phyloP scores from a whole-genome alignment of 1,140 invertebrate genomes.

The Dendroctonus ponderosae region DNA sequence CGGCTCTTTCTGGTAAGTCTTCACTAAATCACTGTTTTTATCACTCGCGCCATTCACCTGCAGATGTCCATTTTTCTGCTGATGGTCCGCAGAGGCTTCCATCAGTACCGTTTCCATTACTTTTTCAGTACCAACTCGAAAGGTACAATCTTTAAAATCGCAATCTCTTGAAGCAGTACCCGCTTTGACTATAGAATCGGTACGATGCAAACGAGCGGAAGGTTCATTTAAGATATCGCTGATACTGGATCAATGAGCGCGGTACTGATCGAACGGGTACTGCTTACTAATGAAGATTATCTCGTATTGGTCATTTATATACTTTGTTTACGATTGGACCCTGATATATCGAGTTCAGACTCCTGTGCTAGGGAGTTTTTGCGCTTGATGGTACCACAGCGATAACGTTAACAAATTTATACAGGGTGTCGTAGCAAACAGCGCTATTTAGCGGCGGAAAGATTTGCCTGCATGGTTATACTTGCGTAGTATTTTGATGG shows the following conservation, averaged over 20 bases:
- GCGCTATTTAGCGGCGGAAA: too few species aligned
- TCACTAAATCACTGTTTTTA: constrained; percentile 21
- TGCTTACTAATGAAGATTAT: constrained; percentile 27
- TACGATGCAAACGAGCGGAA: background rate
- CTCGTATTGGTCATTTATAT: constrained; percentile 39
- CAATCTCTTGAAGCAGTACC: background rate
- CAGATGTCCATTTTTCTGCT: constrained; percentile 7
- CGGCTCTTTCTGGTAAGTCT: background rate
- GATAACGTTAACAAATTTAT: too few species aligned
- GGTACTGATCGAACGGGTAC: constrained; percentile 23
- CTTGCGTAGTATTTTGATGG: too few species aligned
- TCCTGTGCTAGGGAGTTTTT: constrained; percentile 14
- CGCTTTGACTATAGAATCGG: background rate
- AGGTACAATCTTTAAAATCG: background rate
- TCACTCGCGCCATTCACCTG: constrained; percentile 4
- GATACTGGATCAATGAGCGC: constrained; percentile 13
- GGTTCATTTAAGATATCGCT: background rate
- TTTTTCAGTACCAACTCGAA: constrained; percentile 1
- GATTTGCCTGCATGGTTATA: too few species aligned
- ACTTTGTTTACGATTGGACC: constrained; percentile 27
- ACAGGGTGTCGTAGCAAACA: too few species aligned
- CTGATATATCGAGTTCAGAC: constrained; percentile 14
- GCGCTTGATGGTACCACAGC: background rate
- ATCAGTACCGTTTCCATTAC: constrained; percentile 27
- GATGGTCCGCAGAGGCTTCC: constrained; percentile 19